Percentiles rank a stretch among this genome's conserved stretches.
Conservation (phyloP, 2,113 vertebrate genomes). For the Carassius carassius region DNA sequence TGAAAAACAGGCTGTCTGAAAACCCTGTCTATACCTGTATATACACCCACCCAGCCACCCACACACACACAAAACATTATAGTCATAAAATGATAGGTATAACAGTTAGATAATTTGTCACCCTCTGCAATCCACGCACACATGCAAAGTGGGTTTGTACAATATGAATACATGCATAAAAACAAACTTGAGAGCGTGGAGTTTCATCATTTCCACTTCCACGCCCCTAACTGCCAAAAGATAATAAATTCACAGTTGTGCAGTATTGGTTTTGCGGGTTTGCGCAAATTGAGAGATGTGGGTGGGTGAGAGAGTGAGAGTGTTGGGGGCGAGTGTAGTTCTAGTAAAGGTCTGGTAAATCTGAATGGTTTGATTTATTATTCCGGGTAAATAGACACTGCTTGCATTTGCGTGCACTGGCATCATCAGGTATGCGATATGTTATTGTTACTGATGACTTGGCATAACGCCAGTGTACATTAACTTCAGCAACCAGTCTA, state of each 20-base stretch:
- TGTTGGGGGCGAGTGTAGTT: background rate
- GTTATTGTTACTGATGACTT: slow-evolving; percentile 21
- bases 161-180: background rate
- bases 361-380: background rate
- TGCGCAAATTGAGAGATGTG: slow-evolving; percentile 5
- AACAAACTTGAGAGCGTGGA: background rate
- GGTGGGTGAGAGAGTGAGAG: background rate
- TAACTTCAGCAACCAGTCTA: background rate
- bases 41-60: background rate
- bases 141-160: background rate
- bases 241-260: background rate
- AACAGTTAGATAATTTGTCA: too few relatives aligned
- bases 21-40: background rate
- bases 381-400: slow-evolving; percentile 1
- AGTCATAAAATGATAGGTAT: background rate
- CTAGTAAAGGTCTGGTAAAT: background rate
- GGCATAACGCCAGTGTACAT: background rate
- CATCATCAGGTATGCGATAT: background rate
- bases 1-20: background rate
- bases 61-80: background rate
- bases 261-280: background rate
- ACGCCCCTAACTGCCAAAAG: slow-evolving; percentile 36
- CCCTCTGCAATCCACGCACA: background rate
- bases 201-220: slow-evolving; percentile 3
- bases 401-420: background rate